A percentile compares a stretch with the other conserved stretches of the same genome.
Evolutionary conservation across 2,113 vertebrate species (phyloP).

Genomic region (Lathamus discolor): DNA sequence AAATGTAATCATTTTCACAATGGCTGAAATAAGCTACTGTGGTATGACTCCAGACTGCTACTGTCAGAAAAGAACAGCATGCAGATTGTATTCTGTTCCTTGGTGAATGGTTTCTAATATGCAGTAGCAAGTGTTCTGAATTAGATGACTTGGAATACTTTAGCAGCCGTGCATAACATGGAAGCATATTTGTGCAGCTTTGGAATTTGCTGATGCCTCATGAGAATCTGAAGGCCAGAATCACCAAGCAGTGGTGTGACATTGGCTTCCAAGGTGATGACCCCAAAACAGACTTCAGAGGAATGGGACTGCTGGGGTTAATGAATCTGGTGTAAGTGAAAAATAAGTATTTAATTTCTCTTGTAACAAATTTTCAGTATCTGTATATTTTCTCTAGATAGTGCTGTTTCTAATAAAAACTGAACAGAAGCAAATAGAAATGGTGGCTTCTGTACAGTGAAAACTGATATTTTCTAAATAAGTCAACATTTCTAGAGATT

Average conservation of each 20-base stretch:
- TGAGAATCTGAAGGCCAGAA: slow-evolving; percentile 84
- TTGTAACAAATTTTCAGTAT: neutral
- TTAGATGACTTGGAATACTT: neutral
- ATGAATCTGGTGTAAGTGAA: slow-evolving; percentile 93
- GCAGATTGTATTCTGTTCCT: neutral
- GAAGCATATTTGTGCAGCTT: slow-evolving; percentile 78
- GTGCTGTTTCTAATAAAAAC: neutral
- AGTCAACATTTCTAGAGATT: neutral
- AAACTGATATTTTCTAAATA: neutral
- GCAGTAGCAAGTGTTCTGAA: neutral
- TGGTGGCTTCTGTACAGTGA: neutral
- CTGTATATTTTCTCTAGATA: neutral
- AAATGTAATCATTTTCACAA: neutral
- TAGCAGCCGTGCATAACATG: slow-evolving; percentile 44
- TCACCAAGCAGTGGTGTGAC: slow-evolving; percentile 97
- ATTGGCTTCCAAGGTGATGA: slow-evolving; percentile 99
- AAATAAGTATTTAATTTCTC: neutral
- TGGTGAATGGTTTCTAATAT: neutral
- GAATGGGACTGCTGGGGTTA: slow-evolving; percentile 95
- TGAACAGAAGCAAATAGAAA: neutral
- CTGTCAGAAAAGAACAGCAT: neutral
- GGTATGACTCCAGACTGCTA: neutral
- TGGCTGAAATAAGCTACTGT: neutral
- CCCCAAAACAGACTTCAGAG: slow-evolving; percentile 98
- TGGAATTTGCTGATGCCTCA: slow-evolving; percentile 94